Percentiles rank a stretch among this genome's conserved stretches.
These are phyloP conservation scores for Leptogaster cylindrica DNA, from an alignment of 2,888 invertebrate genomes.

Conservation along the genomic window DNA sequence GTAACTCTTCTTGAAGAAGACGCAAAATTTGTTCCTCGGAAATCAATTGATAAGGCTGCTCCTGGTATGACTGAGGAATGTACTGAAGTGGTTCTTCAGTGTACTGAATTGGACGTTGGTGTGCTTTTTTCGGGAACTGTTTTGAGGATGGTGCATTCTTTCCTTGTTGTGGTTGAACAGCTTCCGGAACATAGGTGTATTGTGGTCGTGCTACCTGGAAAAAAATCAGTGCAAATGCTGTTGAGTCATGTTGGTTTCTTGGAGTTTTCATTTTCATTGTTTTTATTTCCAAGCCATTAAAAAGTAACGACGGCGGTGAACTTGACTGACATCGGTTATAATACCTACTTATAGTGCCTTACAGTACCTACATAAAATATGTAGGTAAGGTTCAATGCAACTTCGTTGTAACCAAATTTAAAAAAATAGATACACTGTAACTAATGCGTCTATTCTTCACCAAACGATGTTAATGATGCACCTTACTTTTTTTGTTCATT, in stretches of 20 bases:
- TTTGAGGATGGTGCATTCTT: not conserved
- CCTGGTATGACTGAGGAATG: slow-evolving; percentile 18
- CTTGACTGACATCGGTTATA: too few relatives aligned
- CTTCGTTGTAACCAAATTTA: too few relatives aligned
- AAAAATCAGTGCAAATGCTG: not conserved
- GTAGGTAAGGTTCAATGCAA: too few relatives aligned
- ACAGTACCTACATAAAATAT: too few relatives aligned
- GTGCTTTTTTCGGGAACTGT: slow-evolving; percentile 1
- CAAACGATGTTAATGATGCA: too few relatives aligned
- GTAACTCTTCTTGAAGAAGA: slow-evolving; percentile 25
- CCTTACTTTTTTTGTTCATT: too few relatives aligned
- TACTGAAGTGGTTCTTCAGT: slow-evolving; percentile 44
- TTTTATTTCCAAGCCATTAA: too few relatives aligned
- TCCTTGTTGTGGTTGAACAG: not conserved
- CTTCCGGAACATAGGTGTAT: slow-evolving; percentile 1
- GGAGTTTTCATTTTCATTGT: not conserved
- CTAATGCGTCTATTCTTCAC: too few relatives aligned
- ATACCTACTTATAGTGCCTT: too few relatives aligned
- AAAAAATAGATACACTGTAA: too few relatives aligned
- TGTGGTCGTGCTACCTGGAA: slow-evolving; percentile 14
- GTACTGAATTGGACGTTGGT: slow-evolving; percentile 12
- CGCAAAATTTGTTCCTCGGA: slow-evolving; percentile 30
- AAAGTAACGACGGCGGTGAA: too few relatives aligned
- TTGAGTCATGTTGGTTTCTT: not conserved
- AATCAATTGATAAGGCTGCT: slow-evolving; percentile 18